Conservation (phyloP, 2,888 invertebrate species). For the Meloe dianella region DNA sequence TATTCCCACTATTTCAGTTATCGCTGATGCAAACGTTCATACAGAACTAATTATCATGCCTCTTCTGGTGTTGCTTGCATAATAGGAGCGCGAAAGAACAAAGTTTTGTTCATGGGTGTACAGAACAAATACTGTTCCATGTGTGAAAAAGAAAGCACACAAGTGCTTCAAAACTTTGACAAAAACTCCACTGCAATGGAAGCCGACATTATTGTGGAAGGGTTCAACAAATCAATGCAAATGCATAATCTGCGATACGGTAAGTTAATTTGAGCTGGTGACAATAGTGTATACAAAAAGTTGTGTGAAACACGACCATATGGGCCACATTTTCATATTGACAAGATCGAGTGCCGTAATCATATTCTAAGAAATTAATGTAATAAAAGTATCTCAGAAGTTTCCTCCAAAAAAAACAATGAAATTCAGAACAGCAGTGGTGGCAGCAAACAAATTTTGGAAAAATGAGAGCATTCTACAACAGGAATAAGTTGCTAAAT, state of each 20-base stretch:
- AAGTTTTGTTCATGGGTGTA: conserved; percentile 29
- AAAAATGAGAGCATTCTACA: too few relatives aligned
- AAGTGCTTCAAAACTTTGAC: too few relatives aligned
- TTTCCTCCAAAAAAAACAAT: neutral
- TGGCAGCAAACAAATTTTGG: neutral
- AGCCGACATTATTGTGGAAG: too few relatives aligned
- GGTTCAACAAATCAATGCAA: too few relatives aligned
- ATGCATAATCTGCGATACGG: too few relatives aligned
- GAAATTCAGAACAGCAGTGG: neutral
- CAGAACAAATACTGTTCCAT: too few relatives aligned
- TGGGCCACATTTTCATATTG: too few relatives aligned
- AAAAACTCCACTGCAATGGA: too few relatives aligned
- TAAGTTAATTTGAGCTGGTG: conserved; percentile 29
- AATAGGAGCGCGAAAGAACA: conserved; percentile 25
- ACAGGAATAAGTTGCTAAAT: too few relatives aligned
- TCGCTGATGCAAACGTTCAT: conserved; percentile 37
- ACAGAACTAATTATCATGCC: conserved; percentile 25
- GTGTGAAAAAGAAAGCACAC: too few relatives aligned
- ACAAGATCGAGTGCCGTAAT: too few relatives aligned
- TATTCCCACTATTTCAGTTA: conserved; percentile 32
- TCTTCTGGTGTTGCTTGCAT: conserved; percentile 18
- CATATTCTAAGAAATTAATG: conserved; percentile 28
- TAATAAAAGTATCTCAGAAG: neutral
- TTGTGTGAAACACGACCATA: conserved; percentile 29
- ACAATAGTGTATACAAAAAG: conserved; percentile 30